These are phyloP conservation scores for Rattus rattus DNA, from an alignment of 2,113 vertebrate species.

Conservation along the genomic window DNA sequence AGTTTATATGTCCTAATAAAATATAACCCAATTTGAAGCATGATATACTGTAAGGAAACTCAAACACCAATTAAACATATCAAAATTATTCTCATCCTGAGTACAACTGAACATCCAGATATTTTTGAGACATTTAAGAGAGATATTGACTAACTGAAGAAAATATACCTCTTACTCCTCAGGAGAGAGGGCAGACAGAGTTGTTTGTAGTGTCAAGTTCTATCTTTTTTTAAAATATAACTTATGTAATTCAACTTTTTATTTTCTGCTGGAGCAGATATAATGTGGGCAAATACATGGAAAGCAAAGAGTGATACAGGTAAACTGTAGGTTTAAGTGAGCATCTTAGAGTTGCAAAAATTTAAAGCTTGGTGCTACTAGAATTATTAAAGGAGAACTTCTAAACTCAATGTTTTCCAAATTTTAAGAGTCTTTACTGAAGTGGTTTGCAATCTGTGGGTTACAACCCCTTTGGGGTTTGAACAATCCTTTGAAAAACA, in stretches of 20 bases:
- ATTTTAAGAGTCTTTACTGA: not conserved
- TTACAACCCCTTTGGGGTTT: not conserved
- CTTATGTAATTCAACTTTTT: conserved; percentile 53
- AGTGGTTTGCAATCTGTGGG: not conserved
- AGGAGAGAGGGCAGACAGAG: not conserved
- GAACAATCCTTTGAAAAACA: not conserved
- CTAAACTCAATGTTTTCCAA: not conserved
- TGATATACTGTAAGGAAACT: not conserved
- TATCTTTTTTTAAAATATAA: not conserved
- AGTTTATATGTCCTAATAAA: not conserved
- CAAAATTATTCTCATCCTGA: not conserved
- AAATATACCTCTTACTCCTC: not conserved
- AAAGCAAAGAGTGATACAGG: not conserved
- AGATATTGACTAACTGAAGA: not conserved
- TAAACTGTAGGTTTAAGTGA: not conserved
- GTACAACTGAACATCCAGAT: not conserved
- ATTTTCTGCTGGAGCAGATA: conserved; percentile 4
- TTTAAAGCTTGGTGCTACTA: not conserved
- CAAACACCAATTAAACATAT: not conserved
- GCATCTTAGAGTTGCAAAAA: not conserved
- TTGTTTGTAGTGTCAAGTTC: not conserved
- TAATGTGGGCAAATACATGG: not conserved
- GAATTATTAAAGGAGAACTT: not conserved
- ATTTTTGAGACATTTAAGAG: not conserved
- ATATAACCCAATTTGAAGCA: not conserved